These are phyloP conservation scores for Euspilapteryx auroguttella DNA, from an alignment of 2,888 invertebrate genomes.

Conservation along the genomic window DNA sequence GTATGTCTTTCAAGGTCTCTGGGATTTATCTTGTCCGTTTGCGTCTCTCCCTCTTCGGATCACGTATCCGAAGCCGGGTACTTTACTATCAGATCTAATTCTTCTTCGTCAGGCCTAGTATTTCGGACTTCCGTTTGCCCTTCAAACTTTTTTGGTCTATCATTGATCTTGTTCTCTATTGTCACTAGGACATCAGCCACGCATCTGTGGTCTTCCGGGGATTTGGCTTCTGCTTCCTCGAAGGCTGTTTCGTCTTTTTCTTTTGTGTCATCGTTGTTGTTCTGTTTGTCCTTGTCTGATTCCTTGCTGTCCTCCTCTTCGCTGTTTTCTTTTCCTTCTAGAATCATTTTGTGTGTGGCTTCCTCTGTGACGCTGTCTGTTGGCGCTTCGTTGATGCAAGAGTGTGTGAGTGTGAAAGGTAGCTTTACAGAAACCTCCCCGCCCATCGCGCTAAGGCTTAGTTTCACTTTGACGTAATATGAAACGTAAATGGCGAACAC, in stretches of 20 bases:
- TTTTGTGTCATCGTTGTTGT: constrained; percentile 25
- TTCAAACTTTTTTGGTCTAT: constrained; percentile 38
- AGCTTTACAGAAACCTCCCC: constrained; percentile 78
- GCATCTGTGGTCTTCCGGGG: constrained; percentile 32
- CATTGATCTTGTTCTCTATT: constrained; percentile 39
- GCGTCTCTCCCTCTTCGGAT: constrained; percentile 55
- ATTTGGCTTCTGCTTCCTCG: constrained; percentile 26
- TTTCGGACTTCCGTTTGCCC: constrained; percentile 30
- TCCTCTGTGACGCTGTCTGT: constrained; percentile 55
- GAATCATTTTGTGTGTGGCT: constrained; percentile 44
- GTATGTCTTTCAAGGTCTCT: constrained; percentile 14
- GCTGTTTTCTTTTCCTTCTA: constrained; percentile 47
- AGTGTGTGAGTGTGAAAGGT: constrained; percentile 79
- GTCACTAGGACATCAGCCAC: constrained; percentile 46
- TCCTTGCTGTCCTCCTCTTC: constrained; percentile 42
- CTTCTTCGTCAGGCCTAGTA: constrained; percentile 37
- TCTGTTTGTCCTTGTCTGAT: constrained; percentile 33
- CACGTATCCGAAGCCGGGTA: constrained; percentile 54
- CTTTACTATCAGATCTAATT: constrained; percentile 48
- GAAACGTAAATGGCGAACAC: constrained; percentile 91
- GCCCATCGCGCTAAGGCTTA: constrained; percentile 79
- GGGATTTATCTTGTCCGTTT: too few species aligned
- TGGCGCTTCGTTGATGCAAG: constrained; percentile 65
- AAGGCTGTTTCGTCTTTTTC: constrained; percentile 20
- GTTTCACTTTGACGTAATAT: constrained; percentile 87